Evolutionary conservation across 1,140 invertebrate species (phyloP), one percentile per base, ranked within the genome.

Genomic region (Scylla paramamosain): DNA sequence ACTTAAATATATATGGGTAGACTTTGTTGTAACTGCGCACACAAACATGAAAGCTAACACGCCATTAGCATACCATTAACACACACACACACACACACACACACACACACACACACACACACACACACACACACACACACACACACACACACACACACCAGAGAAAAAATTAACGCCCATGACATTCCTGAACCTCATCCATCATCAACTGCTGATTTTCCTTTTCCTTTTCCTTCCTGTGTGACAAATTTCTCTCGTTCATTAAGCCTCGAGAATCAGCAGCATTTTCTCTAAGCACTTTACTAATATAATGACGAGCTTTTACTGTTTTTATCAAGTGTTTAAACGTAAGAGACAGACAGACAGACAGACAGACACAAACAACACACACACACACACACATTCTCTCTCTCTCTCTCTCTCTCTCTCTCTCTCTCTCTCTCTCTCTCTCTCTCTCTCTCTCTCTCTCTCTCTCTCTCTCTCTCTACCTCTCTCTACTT

Each of bases 371-470:
- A n/a, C n/a, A n/a, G 6, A 39, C 39, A 39, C 39, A 39, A 39
- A 39, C 39, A 39, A 39, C 39, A 39, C 6, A 6, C 39, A 39
- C 39, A 39, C 39, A 39, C 39, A 39, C 39, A 39, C 89, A 16
- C 89, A 59, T 52, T 77, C 29, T 52, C 88, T 52, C 88, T 6
- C 20, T 90, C 45, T 90, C 39, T 90, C 88, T 90, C 39, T 90
- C 88, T 90, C 39, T 90, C 88, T 90, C 88, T 90, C 39, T 52
- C 88, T 90, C 45, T 90, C 88, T 90, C 88, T 52, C 88, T 6
- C 20, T 90, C 45, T 90, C 39, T 90, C 88, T 90, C 39, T 90
- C 88, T 90, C 39, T 90, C 88, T 90, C 88, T 90, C 39, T 52
- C 88, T 90, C 45, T 90, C 88, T 52, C 88, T 52, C 88, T 6